Percentiles rank a stretch among this genome's conserved stretches.
Evolutionary conservation across 2,113 vertebrate genomes (phyloP).

Genomic region (Pachycephala philippinensis): DNA sequence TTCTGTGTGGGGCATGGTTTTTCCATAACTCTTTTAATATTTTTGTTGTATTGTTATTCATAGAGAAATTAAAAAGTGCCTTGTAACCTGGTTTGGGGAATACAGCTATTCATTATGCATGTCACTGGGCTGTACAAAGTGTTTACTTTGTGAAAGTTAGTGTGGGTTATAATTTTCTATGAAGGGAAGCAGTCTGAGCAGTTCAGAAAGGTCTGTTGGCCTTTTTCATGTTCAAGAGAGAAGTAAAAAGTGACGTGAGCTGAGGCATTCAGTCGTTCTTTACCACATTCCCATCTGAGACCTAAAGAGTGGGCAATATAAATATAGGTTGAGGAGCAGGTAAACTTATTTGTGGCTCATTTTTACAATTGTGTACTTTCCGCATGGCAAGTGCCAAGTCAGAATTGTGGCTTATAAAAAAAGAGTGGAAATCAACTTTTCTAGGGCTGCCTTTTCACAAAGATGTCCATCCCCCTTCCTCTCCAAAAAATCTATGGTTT

Average conservation of each 20-base stretch:
- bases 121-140: neutral
- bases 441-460: neutral
- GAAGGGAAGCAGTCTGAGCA: neutral
- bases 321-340: neutral
- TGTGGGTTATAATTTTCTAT: neutral
- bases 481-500: accelerated
- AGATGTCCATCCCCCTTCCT: accelerated
- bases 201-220: neutral
- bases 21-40: neutral
- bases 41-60: neutral
- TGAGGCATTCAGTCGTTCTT: neutral
- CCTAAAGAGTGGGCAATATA: neutral
- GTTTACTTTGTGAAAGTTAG: neutral
- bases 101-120: neutral
- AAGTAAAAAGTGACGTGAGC: neutral
- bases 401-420: neutral
- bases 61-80: neutral
- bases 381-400: accelerated
- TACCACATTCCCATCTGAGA: neutral
- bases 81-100: neutral
- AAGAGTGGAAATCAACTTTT: neutral
- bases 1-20: neutral
- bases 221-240: neutral
- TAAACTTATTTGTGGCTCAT: neutral
- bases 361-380: neutral